Evolutionary conservation across 53 echinoderm and acorn worm species (phyloP), one percentile per base, ranked within the genome.

Genomic region (Paracentrotus lividus): DNA sequence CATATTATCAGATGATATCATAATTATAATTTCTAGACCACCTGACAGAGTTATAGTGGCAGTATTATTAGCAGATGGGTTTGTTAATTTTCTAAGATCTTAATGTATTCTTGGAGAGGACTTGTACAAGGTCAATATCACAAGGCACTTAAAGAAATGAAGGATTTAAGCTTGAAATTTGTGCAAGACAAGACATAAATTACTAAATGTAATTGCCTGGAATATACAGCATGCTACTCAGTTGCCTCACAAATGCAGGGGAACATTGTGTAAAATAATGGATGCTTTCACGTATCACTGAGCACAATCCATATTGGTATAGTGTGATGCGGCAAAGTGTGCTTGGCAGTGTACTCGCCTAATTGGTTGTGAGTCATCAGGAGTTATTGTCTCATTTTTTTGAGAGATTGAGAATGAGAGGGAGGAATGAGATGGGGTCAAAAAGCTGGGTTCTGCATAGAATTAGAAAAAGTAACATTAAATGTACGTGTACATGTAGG

Each of bases 361-460:
- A 81, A 81, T 81, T 81, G 81, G 81, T 45, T 44, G 81, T 81
- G 81, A 81, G 81, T 81, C 81, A 81, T 81, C 44, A 26, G 81
- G 81, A 47, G 45, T 81, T 81, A 81, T 81, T 81, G 81, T 81
- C 81, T 47, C 81, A 45, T 4, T 81, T 14, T 47, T 45, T 49
- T 49, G 64, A 9, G 21, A n/a, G n/a, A n/a, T 24, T 4, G 47
- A 81, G 45, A 81, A 47, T 36, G n/a, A 47, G n/a, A 81, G 9
- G 47, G 9, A 81, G 23, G 26, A 7, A 81, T 24, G 76, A 81
- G 44, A 10, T 45, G 10, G 81, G 27, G 45, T 47, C 44, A 47
- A 26, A 26, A n/a, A 81, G 81, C 27, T 16, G 16, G 32, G 45
- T 81, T 45, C 42, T 49, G 26, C 47, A 47, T 47, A n/a, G n/a